These are phyloP conservation scores for Microctonus brassicae DNA, from an alignment of 2,888 invertebrate genomes.

Conservation along the genomic window DNA sequence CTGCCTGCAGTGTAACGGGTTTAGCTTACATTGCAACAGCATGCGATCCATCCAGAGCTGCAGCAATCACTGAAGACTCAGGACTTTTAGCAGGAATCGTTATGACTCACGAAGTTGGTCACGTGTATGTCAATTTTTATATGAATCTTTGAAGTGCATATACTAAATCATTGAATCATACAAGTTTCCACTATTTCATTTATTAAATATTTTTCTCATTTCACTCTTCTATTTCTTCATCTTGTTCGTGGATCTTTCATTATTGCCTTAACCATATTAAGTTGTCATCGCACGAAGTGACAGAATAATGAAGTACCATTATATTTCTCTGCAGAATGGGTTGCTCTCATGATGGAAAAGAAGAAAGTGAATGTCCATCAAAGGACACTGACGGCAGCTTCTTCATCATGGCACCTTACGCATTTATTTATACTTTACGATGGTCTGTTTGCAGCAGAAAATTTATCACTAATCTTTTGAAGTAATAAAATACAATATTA, in stretches of 20 bases:
- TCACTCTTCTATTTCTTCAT: constrained; percentile 5
- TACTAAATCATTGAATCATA: not conserved
- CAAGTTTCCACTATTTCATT: not conserved
- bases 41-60: too few relatives aligned
- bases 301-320: constrained; percentile 24
- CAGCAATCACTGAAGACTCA: too few relatives aligned
- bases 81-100: constrained; percentile 91
- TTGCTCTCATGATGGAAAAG: constrained; percentile 87
- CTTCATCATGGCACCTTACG: constrained; percentile 88
- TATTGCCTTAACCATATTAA: constrained; percentile 18
- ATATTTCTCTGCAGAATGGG: constrained; percentile 79
- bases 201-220: too few relatives aligned
- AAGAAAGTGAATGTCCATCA: constrained; percentile 82
- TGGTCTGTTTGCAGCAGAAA: constrained; percentile 91
- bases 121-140: constrained; percentile 78
- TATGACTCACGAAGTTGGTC: constrained; percentile 91
- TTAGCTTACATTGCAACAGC: constrained; percentile 91
- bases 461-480: constrained; percentile 88
- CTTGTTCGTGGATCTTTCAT: not conserved
- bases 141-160: not conserved
- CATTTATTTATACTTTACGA: constrained; percentile 83
- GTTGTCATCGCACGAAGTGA: constrained; percentile 5
- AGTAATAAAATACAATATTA: constrained; percentile 75
- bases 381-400: constrained; percentile 71
- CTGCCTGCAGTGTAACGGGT: constrained; percentile 83